These are phyloP conservation scores for Romanogobio albipinnatus DNA, from an alignment of 2,113 vertebrate genomes.

Conservation along the genomic window DNA sequence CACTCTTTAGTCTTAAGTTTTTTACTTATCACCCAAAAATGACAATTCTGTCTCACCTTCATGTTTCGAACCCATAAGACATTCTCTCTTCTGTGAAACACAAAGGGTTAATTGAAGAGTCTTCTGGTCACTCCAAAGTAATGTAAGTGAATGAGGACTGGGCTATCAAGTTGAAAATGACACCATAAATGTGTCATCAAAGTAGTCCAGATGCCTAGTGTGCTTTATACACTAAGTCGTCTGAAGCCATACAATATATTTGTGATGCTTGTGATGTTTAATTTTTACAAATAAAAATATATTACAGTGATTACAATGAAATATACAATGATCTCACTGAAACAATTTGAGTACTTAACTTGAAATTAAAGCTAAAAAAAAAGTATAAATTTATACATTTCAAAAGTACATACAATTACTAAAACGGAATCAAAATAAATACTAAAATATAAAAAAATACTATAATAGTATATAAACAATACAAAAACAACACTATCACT, in stretches of 20 bases:
- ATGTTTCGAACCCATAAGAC: background rate
- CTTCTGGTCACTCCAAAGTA: background rate
- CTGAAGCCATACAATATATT: background rate
- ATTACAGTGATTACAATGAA: too few relatives aligned
- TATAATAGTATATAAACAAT: background rate
- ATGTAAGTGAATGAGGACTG: background rate
- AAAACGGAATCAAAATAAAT: background rate
- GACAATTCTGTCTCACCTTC: background rate
- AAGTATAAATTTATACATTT: background rate
- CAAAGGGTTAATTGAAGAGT: constrained; percentile 11
- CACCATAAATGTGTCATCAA: background rate
- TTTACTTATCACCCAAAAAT: background rate
- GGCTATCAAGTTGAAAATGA: background rate
- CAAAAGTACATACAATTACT: background rate
- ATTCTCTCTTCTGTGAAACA: background rate
- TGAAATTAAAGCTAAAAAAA: background rate
- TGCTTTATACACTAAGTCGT: background rate
- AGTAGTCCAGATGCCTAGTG: background rate
- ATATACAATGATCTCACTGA: too few relatives aligned
- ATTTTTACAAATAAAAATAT: too few relatives aligned
- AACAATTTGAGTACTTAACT: too few relatives aligned
- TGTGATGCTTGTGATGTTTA: background rate
- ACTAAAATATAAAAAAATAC: background rate
- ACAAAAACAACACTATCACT: too few relatives aligned
- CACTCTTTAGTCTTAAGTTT: background rate